Conservation (phyloP, 2,888 invertebrate species). For the Dimorphilus gyrociliatus region DNA sequence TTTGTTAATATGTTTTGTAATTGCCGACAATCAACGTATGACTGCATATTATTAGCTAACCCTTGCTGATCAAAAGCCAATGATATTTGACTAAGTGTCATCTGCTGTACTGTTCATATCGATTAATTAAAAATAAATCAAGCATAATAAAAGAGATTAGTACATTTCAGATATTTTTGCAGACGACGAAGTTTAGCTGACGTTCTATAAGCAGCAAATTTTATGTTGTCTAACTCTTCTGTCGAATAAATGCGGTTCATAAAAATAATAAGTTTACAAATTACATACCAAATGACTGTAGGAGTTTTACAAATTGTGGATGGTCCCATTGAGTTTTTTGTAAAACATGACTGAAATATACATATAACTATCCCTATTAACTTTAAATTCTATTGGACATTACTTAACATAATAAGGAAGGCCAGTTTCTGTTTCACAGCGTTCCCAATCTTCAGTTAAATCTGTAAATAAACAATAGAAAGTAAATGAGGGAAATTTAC, state of each 20-base stretch:
- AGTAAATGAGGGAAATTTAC: neutral
- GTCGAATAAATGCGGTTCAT: slow-evolving; percentile 11
- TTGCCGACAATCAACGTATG: no score
- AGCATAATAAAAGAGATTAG: no score
- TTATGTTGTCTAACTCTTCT: slow-evolving; percentile 40
- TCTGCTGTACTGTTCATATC: no score
- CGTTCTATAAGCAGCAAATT: slow-evolving; percentile 58
- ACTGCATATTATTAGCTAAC: no score
- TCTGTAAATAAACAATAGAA: slow-evolving; percentile 5
- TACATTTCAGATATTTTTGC: slow-evolving; percentile 51
- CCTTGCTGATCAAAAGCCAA: no score
- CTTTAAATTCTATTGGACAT: no score
- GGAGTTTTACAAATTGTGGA: slow-evolving; percentile 19
- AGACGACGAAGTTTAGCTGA: slow-evolving; percentile 53
- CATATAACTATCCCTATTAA: neutral
- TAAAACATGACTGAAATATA: slow-evolving; percentile 18
- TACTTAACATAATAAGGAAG: slow-evolving; percentile 29
- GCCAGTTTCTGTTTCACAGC: slow-evolving; percentile 21
- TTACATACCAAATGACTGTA: slow-evolving; percentile 22
- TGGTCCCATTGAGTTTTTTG: slow-evolving; percentile 28
- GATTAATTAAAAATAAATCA: no score
- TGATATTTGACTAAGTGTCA: no score
- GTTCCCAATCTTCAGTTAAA: slow-evolving; percentile 21
- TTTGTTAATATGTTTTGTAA: no score
- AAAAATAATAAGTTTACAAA: no score